Evolutionary conservation across 2,113 vertebrate species (phyloP).

Genomic region (Ptilonorhynchus violaceus): DNA sequence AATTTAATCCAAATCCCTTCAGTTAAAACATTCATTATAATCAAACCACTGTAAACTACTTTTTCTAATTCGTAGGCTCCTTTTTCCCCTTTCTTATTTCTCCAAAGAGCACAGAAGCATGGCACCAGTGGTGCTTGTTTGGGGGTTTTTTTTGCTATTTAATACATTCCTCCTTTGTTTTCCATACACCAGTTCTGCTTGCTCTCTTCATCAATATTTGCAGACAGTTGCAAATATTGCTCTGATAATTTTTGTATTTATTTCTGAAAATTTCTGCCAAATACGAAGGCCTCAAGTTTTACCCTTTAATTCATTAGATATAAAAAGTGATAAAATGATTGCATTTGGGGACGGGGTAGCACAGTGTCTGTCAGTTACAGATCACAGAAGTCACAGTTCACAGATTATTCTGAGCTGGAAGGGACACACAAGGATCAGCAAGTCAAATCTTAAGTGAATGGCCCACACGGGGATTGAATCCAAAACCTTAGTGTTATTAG

Average conservation of each 20-base stretch:
- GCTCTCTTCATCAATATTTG: not conserved
- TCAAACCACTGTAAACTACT: not conserved
- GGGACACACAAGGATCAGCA: too few relatives aligned
- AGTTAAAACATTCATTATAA: not conserved
- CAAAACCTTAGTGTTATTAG: not conserved
- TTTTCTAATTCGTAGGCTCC: not conserved
- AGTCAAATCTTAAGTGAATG: not conserved
- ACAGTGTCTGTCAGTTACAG: not conserved
- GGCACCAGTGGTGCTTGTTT: not conserved
- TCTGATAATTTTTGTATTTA: not conserved
- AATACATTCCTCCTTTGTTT: not conserved
- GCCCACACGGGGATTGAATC: not conserved
- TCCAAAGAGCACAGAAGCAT: not conserved
- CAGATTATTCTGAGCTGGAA: not conserved
- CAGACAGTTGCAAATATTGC: not conserved
- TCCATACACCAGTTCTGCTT: not conserved
- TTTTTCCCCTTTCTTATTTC: not conserved
- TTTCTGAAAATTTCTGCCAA: not conserved
- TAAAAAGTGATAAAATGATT: not conserved
- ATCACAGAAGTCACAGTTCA: not conserved
- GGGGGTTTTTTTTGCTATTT: fast-evolving
- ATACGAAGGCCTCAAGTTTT: not conserved
- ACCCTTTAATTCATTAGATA: not conserved
- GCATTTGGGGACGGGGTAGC: not conserved
- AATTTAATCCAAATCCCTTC: not conserved